A percentile compares a stretch with the other conserved stretches of the same genome.
Evolutionary conservation across 2,888 invertebrate species (phyloP).

Genomic region (Antheraea yamamai): DNA sequence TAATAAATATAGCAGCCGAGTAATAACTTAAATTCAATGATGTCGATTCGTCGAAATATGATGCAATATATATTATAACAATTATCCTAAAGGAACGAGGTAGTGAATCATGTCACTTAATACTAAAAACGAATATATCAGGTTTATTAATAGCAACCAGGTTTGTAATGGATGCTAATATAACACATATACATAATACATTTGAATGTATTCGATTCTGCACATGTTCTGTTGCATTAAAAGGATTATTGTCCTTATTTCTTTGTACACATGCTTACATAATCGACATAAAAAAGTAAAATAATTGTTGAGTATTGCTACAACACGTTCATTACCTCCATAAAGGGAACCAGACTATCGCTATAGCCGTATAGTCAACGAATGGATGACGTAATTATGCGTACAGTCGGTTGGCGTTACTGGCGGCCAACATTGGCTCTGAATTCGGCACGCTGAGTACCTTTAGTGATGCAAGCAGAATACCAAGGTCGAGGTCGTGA

Average conservation of each 20-base stretch:
- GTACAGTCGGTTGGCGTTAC: constrained; percentile 33
- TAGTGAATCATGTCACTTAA: background rate
- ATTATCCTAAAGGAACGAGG: background rate
- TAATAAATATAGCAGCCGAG: too few species aligned
- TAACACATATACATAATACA: too few species aligned
- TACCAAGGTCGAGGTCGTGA: constrained; percentile 75
- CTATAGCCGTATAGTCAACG: constrained; percentile 37
- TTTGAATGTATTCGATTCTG: too few species aligned
- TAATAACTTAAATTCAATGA: background rate
- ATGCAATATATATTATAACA: background rate
- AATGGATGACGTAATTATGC: constrained; percentile 48
- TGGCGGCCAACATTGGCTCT: constrained; percentile 16
- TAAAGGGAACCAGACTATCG: constrained; percentile 45
- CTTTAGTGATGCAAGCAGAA: constrained; percentile 55
- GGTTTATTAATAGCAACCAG: too few species aligned
- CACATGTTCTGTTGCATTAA: too few species aligned
- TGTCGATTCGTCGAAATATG: background rate
- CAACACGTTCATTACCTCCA: constrained; percentile 32
- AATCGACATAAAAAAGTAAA: background rate
- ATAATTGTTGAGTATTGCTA: constrained; percentile 16
- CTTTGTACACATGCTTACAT: background rate
- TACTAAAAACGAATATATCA: background rate
- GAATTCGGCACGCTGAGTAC: constrained; percentile 25
- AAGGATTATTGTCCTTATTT: background rate
- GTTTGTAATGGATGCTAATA: too few species aligned